A percentile compares a stretch with the other conserved stretches of the same genome.
Conservation (phyloP, 2,113 vertebrate species). For the Nasalis larvatus region DNA sequence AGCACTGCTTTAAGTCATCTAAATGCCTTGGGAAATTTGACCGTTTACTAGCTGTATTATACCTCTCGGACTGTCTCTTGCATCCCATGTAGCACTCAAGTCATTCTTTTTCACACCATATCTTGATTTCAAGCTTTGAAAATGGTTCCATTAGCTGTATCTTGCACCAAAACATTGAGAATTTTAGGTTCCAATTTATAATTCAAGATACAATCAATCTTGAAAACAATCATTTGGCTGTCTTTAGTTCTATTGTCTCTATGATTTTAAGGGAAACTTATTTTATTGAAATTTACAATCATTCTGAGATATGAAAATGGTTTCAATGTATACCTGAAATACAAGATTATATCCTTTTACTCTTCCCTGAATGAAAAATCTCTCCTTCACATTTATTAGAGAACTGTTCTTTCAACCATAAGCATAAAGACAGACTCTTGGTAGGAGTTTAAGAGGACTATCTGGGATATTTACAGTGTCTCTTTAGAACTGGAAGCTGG, state of each 20-base stretch:
- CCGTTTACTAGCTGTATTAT: not conserved
- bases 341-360: not conserved
- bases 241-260: constrained; percentile 22
- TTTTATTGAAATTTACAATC: constrained; percentile 45
- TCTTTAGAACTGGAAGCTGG: constrained; percentile 51
- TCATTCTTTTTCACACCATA: not conserved
- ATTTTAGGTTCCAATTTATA: constrained; percentile 34
- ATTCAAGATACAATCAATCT: not conserved
- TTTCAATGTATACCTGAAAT: constrained; percentile 38
- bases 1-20: not conserved
- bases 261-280: constrained; percentile 19
- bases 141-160: not conserved
- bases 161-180: not conserved
- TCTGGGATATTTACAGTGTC: constrained; percentile 44
- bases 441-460: constrained; percentile 57
- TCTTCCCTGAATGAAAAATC: constrained; percentile 25
- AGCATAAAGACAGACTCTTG: not conserved
- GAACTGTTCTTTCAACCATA: constrained; percentile 1
- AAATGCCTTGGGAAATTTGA: not conserved
- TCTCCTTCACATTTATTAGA: constrained; percentile 15
- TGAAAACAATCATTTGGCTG: not conserved
- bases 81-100: not conserved
- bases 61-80: not conserved
- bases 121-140: not conserved
- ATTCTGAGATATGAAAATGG: constrained; percentile 31